Conservation (phyloP, 2,113 vertebrate species). For the Isurus oxyrinchus region DNA sequence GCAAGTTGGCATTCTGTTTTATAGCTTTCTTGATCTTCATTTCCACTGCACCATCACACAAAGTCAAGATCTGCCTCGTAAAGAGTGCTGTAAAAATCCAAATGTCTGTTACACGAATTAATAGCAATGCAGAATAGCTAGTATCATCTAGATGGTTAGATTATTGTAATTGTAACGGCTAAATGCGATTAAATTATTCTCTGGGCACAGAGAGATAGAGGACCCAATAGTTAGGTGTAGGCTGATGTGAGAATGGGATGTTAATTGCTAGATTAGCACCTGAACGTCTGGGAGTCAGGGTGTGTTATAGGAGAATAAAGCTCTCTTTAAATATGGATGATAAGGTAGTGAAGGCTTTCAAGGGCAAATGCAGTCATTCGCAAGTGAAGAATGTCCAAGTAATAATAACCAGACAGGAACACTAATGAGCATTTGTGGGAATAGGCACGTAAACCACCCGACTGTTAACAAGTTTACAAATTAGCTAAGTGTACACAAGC, state of each 20-base stretch:
- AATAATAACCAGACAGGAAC: background rate
- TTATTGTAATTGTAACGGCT: background rate
- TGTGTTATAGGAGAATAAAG: background rate
- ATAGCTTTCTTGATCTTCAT: background rate
- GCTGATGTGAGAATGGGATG: slow-evolving; percentile 1
- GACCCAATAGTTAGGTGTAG: background rate
- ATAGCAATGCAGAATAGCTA: background rate
- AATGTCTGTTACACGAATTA: background rate
- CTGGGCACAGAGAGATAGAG: background rate
- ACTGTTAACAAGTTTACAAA: background rate
- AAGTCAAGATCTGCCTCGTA: background rate
- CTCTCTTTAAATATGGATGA: background rate
- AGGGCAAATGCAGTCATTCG: background rate
- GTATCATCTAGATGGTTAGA: background rate
- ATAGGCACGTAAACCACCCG: background rate
- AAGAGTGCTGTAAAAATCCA: background rate
- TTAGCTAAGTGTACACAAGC: background rate
- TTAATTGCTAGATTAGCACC: background rate
- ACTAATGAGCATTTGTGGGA: background rate
- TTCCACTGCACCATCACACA: background rate
- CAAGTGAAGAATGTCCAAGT: background rate
- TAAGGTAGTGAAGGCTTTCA: background rate
- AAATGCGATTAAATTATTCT: background rate
- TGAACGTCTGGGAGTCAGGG: background rate
- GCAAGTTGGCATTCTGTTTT: background rate